Base-by-base conservation (phyloP, 2,888 invertebrate genomes). In the Germaria angustata region DNA sequence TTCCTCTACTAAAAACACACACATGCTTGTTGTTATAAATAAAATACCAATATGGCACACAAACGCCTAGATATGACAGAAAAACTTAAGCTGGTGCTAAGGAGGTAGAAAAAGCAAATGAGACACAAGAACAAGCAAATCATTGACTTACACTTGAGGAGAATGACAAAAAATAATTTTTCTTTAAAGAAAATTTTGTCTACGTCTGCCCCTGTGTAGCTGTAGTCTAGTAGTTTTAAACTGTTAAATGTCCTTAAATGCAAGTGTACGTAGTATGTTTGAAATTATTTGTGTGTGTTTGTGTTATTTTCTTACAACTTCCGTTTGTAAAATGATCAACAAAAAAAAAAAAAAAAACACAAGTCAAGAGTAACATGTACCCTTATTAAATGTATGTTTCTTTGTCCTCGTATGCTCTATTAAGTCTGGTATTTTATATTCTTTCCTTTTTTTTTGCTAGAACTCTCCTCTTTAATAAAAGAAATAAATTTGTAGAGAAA, bases 81-180 rank as follows among this genome's bases (percentile, higher is more conserved):
- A 1, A 24, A 34, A 51, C 34, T 15, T 0, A 20, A 22, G 15
- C 8, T 53, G 53, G 46, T 51, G 41, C 49, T 65, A 49, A 55
- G 11, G 34, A 36, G 66, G 20, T 32, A 17, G n/a, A 61, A 41
- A 28, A 6, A 28, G 6, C 28, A n/a, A 32, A 17, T 11, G 1
- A 44, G 46, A 71, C 6, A 36, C 6, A 53, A 24, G 6, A 57
- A 72, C 61, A n/a, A n/a, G n/a, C n/a, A 77, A 73, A 78, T 72
- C 55, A 63, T 76, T 65, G 75, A 59, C 57, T 78, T 69, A 11
- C 72, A 78, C 22, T 61, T 39, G 9, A 55, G 71, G 20, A 65
- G 51, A 22, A 63, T 51, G 39, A 24, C 59, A 63, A 57, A 49
- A n/a, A 69, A 63, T 28, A 61, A 24, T 49, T 51, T 34, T 57